A percentile compares a stretch with the other conserved stretches of the same genome.
Conservation (phyloP, 1,140 invertebrate species). For the Drosophila gunungcola region DNA sequence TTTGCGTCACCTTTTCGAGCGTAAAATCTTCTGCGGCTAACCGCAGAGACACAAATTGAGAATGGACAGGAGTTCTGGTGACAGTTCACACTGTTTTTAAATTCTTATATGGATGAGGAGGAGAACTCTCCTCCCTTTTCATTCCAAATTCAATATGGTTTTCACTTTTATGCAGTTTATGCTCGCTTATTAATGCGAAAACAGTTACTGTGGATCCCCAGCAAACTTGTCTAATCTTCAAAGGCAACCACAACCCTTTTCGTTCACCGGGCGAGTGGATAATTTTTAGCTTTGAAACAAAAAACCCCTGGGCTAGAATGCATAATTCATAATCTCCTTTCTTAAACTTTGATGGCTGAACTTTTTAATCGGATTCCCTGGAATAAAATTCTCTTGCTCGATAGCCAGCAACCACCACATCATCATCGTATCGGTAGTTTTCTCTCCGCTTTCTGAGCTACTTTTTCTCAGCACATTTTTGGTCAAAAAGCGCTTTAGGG, state of each 20-base stretch:
- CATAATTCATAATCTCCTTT: slow-evolving; percentile 68
- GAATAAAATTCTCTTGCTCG: slow-evolving; percentile 29
- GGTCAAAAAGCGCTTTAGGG: slow-evolving; percentile 36
- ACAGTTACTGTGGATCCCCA: slow-evolving; percentile 13
- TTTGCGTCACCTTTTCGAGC: slow-evolving; percentile 60
- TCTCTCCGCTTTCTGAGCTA: not conserved
- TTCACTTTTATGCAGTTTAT: slow-evolving; percentile 57
- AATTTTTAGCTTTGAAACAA: slow-evolving; percentile 73
- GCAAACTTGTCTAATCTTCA: slow-evolving; percentile 57
- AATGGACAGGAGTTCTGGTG: slow-evolving; percentile 8
- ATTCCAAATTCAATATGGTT: slow-evolving; percentile 35
- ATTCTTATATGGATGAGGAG: not conserved
- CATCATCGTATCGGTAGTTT: slow-evolving; percentile 37
- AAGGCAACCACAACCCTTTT: slow-evolving; percentile 67
- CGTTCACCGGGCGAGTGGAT: slow-evolving; percentile 34
- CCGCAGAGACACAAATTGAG: slow-evolving; percentile 19
- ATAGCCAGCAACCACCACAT: slow-evolving; percentile 52
- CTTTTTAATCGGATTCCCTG: slow-evolving; percentile 73
- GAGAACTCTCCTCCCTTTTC: not conserved
- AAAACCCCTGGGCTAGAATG: slow-evolving; percentile 65
- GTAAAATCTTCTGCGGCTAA: slow-evolving; percentile 51
- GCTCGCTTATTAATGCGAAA: slow-evolving; percentile 41
- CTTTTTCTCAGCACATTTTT: slow-evolving; percentile 30
- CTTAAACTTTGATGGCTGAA: slow-evolving; percentile 70
- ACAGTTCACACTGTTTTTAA: slow-evolving; percentile 27